phyloP scores from a whole-genome alignment of 2,888 invertebrate species.

The Tetrapedia diversipes region DNA sequence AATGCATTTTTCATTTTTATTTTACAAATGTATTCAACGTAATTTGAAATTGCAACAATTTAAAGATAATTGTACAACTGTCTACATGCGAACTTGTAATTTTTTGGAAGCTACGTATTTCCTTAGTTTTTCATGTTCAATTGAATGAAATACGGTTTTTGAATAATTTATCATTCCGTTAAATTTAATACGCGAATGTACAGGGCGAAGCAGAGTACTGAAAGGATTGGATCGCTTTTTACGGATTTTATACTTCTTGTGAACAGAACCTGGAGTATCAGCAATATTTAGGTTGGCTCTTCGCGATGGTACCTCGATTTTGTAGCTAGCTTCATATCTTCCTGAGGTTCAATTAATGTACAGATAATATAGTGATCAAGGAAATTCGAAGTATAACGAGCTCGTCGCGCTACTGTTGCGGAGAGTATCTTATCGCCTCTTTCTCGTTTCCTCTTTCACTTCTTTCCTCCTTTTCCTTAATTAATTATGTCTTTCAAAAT shows the following conservation, averaged over 20 bases:
- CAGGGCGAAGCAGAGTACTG: slow-evolving; percentile 16
- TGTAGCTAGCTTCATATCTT: slow-evolving; percentile 27
- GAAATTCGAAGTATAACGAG: slow-evolving; percentile 12
- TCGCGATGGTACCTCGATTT: slow-evolving; percentile 42
- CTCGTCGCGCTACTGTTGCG: slow-evolving; percentile 19
- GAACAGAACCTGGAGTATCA: neutral
- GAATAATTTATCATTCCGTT: neutral
- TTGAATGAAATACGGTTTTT: slow-evolving; percentile 8
- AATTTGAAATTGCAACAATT: neutral
- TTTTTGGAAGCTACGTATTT: neutral
- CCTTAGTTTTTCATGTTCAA: neutral
- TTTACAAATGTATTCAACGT: neutral
- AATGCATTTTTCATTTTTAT: neutral
- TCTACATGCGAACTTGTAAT: neutral
- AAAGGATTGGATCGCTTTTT: slow-evolving; percentile 38
- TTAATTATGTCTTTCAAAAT: neutral
- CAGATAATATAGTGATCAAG: slow-evolving; percentile 39
- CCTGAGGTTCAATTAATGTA: slow-evolving; percentile 45
- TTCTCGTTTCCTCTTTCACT: neutral
- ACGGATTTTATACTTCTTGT: neutral
- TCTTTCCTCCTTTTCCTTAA: neutral
- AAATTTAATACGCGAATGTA: neutral
- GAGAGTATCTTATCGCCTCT: neutral
- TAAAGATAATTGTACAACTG: neutral
- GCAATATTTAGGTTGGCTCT: slow-evolving; percentile 18